A percentile compares a stretch with the other conserved stretches of the same genome.
These are phyloP conservation scores for Lordiphosa stackelbergi DNA, from an alignment of 1,140 invertebrate genomes.

Conservation along the genomic window DNA sequence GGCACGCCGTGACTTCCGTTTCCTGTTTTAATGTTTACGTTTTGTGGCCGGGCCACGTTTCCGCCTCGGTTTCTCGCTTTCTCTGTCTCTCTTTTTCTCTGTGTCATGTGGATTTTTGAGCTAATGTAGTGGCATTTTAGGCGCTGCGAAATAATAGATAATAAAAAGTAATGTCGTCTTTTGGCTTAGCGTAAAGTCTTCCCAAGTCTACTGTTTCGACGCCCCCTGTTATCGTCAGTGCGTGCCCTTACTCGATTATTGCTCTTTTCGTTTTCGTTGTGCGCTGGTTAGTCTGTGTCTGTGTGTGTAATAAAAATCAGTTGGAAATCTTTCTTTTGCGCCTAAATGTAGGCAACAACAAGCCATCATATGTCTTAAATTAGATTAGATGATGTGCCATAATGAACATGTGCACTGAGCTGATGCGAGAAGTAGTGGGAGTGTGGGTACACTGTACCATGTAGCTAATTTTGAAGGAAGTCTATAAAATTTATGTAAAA, in stretches of 20 bases:
- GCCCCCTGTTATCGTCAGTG: constrained; percentile 34
- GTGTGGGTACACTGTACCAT: constrained; percentile 5
- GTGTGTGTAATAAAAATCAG: constrained; percentile 63
- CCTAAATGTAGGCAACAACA: constrained; percentile 52
- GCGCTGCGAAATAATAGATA: constrained; percentile 69
- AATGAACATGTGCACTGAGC: constrained; percentile 50
- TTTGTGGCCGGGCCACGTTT: constrained; percentile 46
- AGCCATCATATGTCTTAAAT: constrained; percentile 47
- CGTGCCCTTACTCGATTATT: constrained; percentile 61
- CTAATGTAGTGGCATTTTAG: constrained; percentile 70
- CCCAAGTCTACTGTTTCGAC: constrained; percentile 18
- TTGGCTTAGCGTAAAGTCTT: constrained; percentile 51
- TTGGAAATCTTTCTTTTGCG: constrained; percentile 48
- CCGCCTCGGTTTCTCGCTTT: not conserved
- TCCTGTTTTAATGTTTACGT: constrained; percentile 74
- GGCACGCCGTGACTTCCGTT: constrained; percentile 57
- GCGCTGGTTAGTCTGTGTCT: constrained; percentile 1
- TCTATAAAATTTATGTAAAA: not conserved
- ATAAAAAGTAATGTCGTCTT: constrained; percentile 68
- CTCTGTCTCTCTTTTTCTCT: constrained; percentile 3
- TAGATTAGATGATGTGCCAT: constrained; percentile 72
- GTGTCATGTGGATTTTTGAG: constrained; percentile 52
- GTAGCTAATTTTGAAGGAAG: not conserved
- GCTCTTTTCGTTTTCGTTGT: constrained; percentile 41
- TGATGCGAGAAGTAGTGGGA: not conserved